Evolutionary conservation across 2,888 invertebrate species (phyloP), one percentile per base, ranked within the genome.

Genomic region (Sceliomorpha sp.): DNA sequence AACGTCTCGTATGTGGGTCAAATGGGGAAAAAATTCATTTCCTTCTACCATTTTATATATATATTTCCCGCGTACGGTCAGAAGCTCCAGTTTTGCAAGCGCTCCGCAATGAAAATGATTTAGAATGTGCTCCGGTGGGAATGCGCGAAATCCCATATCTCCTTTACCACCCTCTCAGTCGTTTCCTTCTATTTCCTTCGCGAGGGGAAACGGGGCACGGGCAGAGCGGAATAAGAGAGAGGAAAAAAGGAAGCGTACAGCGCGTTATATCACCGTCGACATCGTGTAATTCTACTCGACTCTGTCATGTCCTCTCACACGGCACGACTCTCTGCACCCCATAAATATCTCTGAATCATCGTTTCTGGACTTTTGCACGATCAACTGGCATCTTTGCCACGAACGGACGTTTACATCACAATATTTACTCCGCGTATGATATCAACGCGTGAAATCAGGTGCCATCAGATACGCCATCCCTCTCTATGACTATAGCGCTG

Each of bases 331-430:
- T 83, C 81, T 53, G 74, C 84, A 78, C 80, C 76, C 78, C 80
- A 84, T 83, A 83, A 83, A 83, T 83, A 83, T 81, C 79, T 79
- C 79, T 81, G 84, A 83, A 84, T 84, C 82, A 82, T 83, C 82
- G 82, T 72, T 47, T 58, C 39, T 47, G 47, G 47, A 13, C 40
- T 45, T 32, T 29, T 24, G 32, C 39, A 37, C 39, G 47, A 58
- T 47, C 29, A 15, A 27, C 44, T 14, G 27, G 44, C 44, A 44
- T 44, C 44, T 44, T 44, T 27, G 29, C 44, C 29, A 31, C 29
- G 44, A 31, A 44, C 29, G 29, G 44, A 44, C 44, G 44, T 29
- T 44, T 27, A 44, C 44, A 44, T 44, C 44, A 44, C 44, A 44
- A 44, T 44, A 31, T 44, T 27, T 29, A 31, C 29, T 14, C 14